Evolutionary conservation across 2,797 vertebrate species (phyloP), one percentile per base, ranked within the genome.

Genomic region (Chrosomus eos): DNA sequence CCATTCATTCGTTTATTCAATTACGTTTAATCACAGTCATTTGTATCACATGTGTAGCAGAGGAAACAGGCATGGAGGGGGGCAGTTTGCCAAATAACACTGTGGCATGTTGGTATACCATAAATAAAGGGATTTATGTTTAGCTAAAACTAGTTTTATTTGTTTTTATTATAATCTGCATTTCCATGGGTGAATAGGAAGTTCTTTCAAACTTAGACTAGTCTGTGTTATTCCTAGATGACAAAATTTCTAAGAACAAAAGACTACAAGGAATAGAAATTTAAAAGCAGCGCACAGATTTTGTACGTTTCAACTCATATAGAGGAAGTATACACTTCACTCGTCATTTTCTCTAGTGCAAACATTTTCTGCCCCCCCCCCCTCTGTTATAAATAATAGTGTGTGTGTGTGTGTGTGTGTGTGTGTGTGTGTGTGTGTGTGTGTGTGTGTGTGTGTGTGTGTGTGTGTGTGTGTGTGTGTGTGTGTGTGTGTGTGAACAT

Each of bases 1-100:
- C 91, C 92, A 94, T 95, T 95, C 93, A 94, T 94, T 92, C 92
- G 90, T 92, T 88, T 94, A 95, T 95, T 95, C 91, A 94, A 94
- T 96, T 95, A 95, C 85, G 88, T 93, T 92, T 94, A 95, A 94
- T 95, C 93, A 93, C 89, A 89, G 90, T 93, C 91, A 94, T 94
- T 94, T 93, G 91, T 91, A 91, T 95, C 94, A 90, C 89, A 94
- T 95, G 94, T 93, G 92, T 92, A 91, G 90, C 78, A 86, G 91
- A 82, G 82, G 68, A 82, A 68, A 51, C 77, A 67, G 85, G 68
- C 73, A n/a, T 14, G 79, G 14, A 51, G 40, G 77, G 18, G 14
- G 60, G 66, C 78, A 19, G 53, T 79, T 86, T 86, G 87, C 91
- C 87, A 83, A 90, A 89, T 89, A 62, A 74, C 48, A 87, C 75